phyloP scores from a whole-genome alignment of 2,797 vertebrate genomes.

The Etheostoma nigrum region DNA sequence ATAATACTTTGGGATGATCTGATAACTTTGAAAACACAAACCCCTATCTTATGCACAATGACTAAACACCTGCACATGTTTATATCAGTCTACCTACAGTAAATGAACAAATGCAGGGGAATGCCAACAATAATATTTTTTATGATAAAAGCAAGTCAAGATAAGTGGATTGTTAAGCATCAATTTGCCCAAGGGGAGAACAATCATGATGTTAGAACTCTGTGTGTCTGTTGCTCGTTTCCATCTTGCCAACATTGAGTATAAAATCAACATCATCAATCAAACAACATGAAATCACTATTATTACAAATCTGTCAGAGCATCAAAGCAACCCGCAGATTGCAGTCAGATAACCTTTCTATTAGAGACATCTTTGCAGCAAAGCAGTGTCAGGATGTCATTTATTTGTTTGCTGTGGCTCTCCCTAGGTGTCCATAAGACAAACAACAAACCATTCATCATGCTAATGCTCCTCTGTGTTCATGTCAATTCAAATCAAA shows the following conservation, averaged over 20 bases:
- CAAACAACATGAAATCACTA: slow-evolving; percentile 12
- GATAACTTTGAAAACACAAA: slow-evolving; percentile 9
- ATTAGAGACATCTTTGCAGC: neutral
- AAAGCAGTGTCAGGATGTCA: neutral
- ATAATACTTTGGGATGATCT: slow-evolving; percentile 21
- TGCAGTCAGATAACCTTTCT: neutral
- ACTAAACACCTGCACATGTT: neutral
- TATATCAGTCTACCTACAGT: neutral
- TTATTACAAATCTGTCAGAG: neutral
- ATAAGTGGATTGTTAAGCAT: neutral
- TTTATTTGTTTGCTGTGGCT: slow-evolving; percentile 9
- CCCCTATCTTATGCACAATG: neutral
- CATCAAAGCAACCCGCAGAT: neutral
- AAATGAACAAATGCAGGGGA: neutral
- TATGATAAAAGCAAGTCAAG: neutral
- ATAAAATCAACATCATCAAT: slow-evolving; percentile 29
- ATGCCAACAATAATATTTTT: neutral
- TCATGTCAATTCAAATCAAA: slow-evolving; percentile 45
- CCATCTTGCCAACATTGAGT: neutral
- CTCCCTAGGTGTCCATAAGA: slow-evolving; percentile 2
- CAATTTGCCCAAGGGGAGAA: neutral
- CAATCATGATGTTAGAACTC: neutral
- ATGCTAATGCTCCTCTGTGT: slow-evolving; percentile 11
- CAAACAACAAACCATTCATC: slow-evolving; percentile 15
- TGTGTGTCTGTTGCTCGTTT: neutral